Evolutionary conservation across 2,113 vertebrate species (phyloP).

Genomic region (Gymnorhina tibicen): DNA sequence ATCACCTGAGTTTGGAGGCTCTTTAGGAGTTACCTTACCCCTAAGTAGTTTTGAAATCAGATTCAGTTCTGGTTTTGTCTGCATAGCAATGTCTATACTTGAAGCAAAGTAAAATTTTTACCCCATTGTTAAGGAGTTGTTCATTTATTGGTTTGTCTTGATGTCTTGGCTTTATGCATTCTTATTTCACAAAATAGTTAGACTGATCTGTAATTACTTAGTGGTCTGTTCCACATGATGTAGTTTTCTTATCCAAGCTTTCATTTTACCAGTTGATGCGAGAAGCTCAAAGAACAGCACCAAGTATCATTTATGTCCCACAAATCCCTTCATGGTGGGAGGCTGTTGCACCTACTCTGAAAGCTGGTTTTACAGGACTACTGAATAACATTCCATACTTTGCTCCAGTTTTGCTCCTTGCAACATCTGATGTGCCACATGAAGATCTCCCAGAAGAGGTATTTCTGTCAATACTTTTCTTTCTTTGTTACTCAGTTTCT

Average conservation of each 20-base stretch:
- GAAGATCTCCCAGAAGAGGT: slow-evolving; percentile 72
- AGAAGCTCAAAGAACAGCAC: slow-evolving; percentile 89
- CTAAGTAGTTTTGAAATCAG: neutral
- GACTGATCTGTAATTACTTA: neutral
- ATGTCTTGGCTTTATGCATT: neutral
- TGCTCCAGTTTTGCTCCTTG: slow-evolving; percentile 90
- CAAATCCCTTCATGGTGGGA: slow-evolving; percentile 93
- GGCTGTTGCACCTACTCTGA: slow-evolving; percentile 78
- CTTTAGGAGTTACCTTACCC: neutral
- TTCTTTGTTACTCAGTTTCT: neutral
- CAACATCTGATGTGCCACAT: slow-evolving; percentile 80
- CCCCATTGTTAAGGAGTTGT: neutral
- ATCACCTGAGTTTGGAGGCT: neutral
- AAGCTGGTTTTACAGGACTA: slow-evolving; percentile 87
- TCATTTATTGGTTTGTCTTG: neutral
- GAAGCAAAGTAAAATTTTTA: neutral
- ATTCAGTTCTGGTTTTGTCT: neutral
- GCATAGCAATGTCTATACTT: neutral
- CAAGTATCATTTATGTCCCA: slow-evolving; percentile 91
- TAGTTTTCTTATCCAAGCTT: neutral
- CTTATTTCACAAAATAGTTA: neutral
- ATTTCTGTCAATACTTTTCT: neutral
- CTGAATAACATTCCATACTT: slow-evolving; percentile 88
- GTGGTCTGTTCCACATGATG: neutral
- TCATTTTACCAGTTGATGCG: slow-evolving; percentile 78